A percentile compares a stretch with the other conserved stretches of the same genome.
Conservation (phyloP, 2,888 invertebrate species). For the Mesorhabditis belari region DNA sequence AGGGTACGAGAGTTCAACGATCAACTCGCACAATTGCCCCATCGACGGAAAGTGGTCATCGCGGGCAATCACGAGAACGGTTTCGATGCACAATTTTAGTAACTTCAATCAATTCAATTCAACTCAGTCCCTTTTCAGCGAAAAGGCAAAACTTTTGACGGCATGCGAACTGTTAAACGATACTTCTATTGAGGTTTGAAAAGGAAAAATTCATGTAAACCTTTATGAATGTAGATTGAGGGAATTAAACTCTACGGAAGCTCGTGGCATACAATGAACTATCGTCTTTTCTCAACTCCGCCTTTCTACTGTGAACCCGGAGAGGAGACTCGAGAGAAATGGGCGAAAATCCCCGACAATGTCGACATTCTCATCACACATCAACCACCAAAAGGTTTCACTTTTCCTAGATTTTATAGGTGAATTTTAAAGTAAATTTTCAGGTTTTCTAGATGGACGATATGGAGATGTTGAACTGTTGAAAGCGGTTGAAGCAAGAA, state of each 20-base stretch:
- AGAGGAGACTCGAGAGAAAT: conserved; percentile 71
- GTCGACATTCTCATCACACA: conserved; percentile 75
- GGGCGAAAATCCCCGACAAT: conserved; percentile 71
- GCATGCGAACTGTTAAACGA: too few species aligned
- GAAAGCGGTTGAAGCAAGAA: conserved; percentile 17
- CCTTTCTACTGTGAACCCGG: conserved; percentile 33
- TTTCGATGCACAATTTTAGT: conserved; percentile 64
- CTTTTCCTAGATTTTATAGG: not conserved
- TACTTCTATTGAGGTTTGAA: too few species aligned
- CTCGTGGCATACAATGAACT: conserved; percentile 49
- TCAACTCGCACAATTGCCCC: conserved; percentile 63
- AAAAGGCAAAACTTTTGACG: too few species aligned
- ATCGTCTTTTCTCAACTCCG: too few species aligned
- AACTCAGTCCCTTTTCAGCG: too few species aligned
- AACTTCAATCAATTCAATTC: too few species aligned
- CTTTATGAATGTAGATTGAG: conserved; percentile 41
- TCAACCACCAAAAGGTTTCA: conserved; percentile 69
- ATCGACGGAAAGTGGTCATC: conserved; percentile 74
- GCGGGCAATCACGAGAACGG: conserved; percentile 81
- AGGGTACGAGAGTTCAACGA: conserved; percentile 37
- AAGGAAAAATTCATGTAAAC: conserved; percentile 56
- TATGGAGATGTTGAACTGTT: conserved; percentile 38
- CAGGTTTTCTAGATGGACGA: conserved; percentile 21
- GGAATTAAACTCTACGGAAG: conserved; percentile 47
- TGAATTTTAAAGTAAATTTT: too few species aligned